Conservation (phyloP, 2,113 vertebrate species). For the Calonectris borealis region DNA sequence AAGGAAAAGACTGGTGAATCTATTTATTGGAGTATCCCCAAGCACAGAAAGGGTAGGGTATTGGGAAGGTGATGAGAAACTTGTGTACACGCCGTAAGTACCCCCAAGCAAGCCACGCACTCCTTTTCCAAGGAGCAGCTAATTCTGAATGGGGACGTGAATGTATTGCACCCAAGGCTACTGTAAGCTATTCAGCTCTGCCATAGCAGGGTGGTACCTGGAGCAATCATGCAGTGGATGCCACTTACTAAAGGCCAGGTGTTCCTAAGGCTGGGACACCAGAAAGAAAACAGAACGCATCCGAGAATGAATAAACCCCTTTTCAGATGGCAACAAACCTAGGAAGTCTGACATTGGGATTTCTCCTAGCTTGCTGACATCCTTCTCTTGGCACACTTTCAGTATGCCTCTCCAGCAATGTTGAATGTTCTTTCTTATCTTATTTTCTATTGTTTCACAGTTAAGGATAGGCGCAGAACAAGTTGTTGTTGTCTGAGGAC, state of each 20-base stretch:
- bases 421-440: conserved; percentile 57
- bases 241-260: neutral
- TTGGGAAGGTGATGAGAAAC: neutral
- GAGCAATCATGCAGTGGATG: neutral
- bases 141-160: neutral
- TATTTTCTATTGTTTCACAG: conserved; percentile 62
- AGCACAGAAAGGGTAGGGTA: neutral
- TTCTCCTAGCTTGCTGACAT: conserved; percentile 55
- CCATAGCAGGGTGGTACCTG: neutral
- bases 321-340: conserved; percentile 48
- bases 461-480: conserved; percentile 14
- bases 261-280: neutral
- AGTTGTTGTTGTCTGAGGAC: neutral
- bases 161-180: no score
- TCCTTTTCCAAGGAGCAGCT: neutral
- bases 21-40: no score
- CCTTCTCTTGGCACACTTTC: conserved; percentile 66
- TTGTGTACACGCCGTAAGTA: neutral
- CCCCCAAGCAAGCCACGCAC: neutral
- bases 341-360: conserved; percentile 64
- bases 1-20: neutral
- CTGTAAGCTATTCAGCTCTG: neutral
- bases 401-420: conserved; percentile 75
- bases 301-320: neutral
- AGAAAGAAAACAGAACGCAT: neutral